Base-by-base conservation (phyloP, 2,113 vertebrate species). In the Ceuthmochares aereus region DNA sequence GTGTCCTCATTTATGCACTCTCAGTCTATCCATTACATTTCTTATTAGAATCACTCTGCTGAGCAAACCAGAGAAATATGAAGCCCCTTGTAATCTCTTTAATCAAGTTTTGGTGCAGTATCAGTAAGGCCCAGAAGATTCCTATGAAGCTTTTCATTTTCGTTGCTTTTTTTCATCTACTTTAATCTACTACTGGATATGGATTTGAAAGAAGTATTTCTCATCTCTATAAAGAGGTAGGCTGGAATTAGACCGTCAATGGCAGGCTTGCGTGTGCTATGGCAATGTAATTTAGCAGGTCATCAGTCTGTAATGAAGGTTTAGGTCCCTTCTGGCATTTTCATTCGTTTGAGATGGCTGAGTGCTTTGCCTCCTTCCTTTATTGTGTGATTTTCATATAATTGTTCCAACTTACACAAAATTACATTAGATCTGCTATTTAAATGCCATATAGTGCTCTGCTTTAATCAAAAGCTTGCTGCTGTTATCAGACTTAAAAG, bases 321-420 rank as follows among this genome's bases (percentile, higher is more conserved):
- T 94, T 43, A 40, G 19, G 40, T 88, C 59, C 72, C 85, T 93
- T 86, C 77, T 96, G 94, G 58, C 76, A 87, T 93, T 94, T 94
- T 76, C 37, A 72, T 84, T 93, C 6, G 2, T 74, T 88, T 70
- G 43, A 68, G 67, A 79, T 27, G 30, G 69, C 58, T 84, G 85
- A 93, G 45, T 81, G 72, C 52, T 94, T 93, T 93, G 29, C 22
- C 68, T 96, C 6, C 52, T 70, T 84, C 67, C 72, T 80, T 77
- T 66, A 66, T 51, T 85, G 42, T 2, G 3, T 73, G 66, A 55
- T 93, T 95, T 95, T 87, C 74, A 69, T 72, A 43, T 91, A 91
- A 91, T 94, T 94, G 63, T 90, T 93, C 63, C 76, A 88, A 77
- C 51, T 92, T 90, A 77, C 36, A 70, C 36, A 6, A 70, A 92